These are phyloP conservation scores for Pyrocephalus nanus DNA, from an alignment of 2,797 vertebrate species.

Conservation along the genomic window DNA sequence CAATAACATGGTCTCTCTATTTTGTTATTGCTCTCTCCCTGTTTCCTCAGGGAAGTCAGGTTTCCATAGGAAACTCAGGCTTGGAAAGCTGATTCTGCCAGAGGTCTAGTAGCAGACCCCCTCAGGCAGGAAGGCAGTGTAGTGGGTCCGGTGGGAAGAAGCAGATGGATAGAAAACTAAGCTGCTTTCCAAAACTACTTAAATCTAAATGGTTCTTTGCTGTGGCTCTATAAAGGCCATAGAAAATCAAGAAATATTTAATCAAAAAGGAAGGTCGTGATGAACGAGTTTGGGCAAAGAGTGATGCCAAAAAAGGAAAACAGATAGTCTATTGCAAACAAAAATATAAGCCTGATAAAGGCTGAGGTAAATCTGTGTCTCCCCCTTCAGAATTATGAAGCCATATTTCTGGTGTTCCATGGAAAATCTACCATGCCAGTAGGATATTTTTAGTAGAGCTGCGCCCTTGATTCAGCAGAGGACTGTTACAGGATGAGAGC, in stretches of 20 bases:
- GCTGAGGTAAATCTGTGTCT: not conserved
- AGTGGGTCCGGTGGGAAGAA: not conserved
- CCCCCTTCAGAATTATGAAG: not conserved
- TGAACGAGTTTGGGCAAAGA: not conserved
- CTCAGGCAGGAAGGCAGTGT: not conserved
- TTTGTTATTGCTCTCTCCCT: not conserved
- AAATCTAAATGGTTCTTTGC: not conserved
- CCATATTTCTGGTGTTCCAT: not conserved
- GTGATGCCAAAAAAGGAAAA: not conserved
- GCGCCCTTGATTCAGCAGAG: not conserved
- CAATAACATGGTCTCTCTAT: not conserved
- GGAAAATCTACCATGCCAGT: not conserved
- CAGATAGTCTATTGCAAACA: not conserved
- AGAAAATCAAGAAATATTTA: not conserved
- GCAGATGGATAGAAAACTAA: not conserved
- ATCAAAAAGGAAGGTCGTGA: not conserved
- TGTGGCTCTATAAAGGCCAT: not conserved
- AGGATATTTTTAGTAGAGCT: not conserved
- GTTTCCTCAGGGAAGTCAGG: not conserved
- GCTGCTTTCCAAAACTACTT: not conserved
- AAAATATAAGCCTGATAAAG: not conserved
- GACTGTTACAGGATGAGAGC: not conserved
- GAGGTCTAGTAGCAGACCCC: not conserved
- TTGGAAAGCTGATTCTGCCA: not conserved
- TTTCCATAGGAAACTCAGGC: not conserved